A percentile compares a stretch with the other conserved stretches of the same genome.
Evolutionary conservation across 1,140 invertebrate genomes (phyloP).

Genomic region (Anastrepha obliqua): DNA sequence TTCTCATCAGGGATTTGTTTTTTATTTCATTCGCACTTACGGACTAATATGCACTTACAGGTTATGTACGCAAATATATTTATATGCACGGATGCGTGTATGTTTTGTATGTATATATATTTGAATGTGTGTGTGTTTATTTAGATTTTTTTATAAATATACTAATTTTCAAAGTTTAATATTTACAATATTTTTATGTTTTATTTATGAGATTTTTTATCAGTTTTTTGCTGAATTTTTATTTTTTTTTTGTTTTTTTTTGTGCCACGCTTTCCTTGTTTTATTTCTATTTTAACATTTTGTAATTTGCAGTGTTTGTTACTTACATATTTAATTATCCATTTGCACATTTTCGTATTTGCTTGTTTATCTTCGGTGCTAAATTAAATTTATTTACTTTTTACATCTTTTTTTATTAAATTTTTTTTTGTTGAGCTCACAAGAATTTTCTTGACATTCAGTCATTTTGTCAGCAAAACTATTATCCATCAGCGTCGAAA

Average conservation of each 20-base stretch:
- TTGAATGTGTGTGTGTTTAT: background rate
- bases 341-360: background rate
- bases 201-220: too few relatives aligned
- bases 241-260: background rate
- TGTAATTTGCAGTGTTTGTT: background rate
- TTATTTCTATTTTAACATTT: background rate
- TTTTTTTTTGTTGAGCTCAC: too few relatives aligned
- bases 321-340: too few relatives aligned
- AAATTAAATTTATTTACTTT: background rate
- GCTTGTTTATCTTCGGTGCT: background rate
- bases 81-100: background rate
- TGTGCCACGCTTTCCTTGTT: background rate
- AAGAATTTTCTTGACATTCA: too few relatives aligned
- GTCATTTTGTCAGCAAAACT: too few relatives aligned
- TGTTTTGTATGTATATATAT: background rate
- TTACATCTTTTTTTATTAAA: background rate
- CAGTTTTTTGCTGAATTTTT: background rate
- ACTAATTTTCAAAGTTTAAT: conserved; percentile 50
- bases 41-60: conserved; percentile 20
- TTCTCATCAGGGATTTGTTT: background rate
- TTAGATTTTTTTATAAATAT: conserved; percentile 43
- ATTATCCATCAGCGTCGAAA: too few relatives aligned
- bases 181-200: conserved; percentile 34
- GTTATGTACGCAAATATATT: background rate
- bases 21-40: conserved; percentile 6